Evolutionary conservation across 2,888 invertebrate genomes (phyloP).

Genomic region (Pristionchus arcanus): DNA sequence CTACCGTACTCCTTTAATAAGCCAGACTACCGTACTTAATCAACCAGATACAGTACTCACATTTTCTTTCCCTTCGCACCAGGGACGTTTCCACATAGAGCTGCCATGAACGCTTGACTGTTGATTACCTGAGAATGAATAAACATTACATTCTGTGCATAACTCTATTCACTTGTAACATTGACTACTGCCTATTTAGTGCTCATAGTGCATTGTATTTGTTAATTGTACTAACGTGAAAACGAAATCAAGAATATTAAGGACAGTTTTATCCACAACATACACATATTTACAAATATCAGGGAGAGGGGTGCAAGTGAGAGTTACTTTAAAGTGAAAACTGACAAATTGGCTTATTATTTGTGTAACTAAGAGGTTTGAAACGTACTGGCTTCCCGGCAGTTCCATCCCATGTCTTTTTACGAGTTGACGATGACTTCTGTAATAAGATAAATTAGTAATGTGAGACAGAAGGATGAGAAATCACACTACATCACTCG

Average conservation of each 20-base stretch:
- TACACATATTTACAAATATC: background rate
- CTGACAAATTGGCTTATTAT: background rate
- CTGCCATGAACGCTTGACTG: background rate
- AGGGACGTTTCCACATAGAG: background rate
- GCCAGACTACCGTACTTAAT: no score
- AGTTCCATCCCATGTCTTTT: background rate
- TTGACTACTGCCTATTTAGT: background rate
- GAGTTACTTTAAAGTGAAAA: background rate
- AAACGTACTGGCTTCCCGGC: background rate
- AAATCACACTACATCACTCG: background rate
- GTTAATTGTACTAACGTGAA: background rate
- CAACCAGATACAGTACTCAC: background rate
- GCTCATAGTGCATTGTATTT: background rate
- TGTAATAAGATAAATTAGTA: background rate
- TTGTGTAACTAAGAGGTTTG: background rate
- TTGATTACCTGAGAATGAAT: background rate
- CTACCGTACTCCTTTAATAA: background rate
- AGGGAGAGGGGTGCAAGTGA: background rate
- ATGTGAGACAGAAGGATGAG: background rate
- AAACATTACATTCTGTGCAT: background rate
- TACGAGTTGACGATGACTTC: background rate
- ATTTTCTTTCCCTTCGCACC: background rate
- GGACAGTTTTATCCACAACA: background rate
- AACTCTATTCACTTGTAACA: background rate
- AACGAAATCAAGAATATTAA: background rate